These are phyloP conservation scores for Karalla daura DNA, from an alignment of 2,797 vertebrate species.

Conservation along the genomic window DNA sequence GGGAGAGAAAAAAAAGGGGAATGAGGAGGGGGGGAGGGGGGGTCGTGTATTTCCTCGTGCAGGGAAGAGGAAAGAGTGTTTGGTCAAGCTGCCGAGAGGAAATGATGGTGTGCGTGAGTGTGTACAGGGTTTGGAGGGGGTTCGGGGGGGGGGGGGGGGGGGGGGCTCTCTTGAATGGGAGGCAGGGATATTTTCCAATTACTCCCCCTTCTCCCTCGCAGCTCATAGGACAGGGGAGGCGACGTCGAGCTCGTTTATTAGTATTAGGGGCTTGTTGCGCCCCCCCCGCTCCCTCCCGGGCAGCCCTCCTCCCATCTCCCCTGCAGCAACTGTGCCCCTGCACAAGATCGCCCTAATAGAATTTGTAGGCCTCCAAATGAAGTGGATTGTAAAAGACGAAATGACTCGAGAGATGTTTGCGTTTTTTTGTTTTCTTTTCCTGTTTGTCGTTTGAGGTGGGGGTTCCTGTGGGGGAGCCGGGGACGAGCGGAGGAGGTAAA, in stretches of 20 bases:
- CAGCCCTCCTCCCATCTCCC: conserved; percentile 17
- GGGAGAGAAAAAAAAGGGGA: conserved; percentile 48
- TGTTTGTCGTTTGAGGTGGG: conserved; percentile 16
- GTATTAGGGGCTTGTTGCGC: conserved; percentile 65
- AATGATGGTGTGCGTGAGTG: conserved; percentile 1
- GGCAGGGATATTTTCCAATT: conserved; percentile 84
- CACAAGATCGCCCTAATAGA: conserved; percentile 64
- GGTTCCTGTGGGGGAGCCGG: conserved; percentile 6
- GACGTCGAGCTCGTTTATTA: conserved; percentile 79
- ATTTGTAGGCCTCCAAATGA: conserved; percentile 70
- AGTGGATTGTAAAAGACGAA: conserved; percentile 69
- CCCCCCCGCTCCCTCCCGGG: conserved; percentile 19
- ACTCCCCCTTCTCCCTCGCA: conserved; percentile 68
- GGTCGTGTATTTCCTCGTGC: conserved; percentile 49
- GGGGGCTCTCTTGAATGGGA: conserved; percentile 52
- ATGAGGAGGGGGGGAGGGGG: too few species aligned
- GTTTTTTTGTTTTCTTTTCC: neutral
- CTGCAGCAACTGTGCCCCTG: conserved; percentile 48
- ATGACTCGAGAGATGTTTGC: conserved; percentile 36
- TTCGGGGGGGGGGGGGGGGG: neutral
- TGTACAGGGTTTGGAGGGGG: neutral
- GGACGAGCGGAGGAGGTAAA: conserved; percentile 24
- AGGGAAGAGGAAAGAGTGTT: conserved; percentile 27
- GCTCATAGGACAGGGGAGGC: conserved; percentile 70
- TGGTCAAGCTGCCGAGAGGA: conserved; percentile 2